Evolutionary conservation across 2,888 invertebrate genomes (phyloP), one percentile per base, ranked within the genome.

Genomic region (Chrysolina haemoptera): DNA sequence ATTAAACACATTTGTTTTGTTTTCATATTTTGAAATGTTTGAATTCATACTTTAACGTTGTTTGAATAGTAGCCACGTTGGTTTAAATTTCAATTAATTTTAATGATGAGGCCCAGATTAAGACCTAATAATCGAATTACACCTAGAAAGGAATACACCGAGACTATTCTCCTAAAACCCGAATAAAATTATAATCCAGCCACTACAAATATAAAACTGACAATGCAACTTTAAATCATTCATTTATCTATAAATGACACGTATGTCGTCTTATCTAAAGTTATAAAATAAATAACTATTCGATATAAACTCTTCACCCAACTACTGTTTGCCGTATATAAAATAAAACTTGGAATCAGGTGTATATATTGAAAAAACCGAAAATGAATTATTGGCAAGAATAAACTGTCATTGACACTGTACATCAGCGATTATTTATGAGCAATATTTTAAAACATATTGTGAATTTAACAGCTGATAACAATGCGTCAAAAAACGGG

Each of bases 231-330:
- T 40, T 53, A 41, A 12, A 50, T 18, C 53, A 18, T 53, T 53
- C n/a, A 53, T 14, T 27, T 27, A 27, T 27, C 27, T 3, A 27
- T 27, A 27, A 27, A 27, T 27, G 27, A 27, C 27, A 27, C 5
- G 27, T 27, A 3, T 27, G 27, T 3, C 27, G 27, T 67, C 67
- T 35, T 67, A 41, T 50, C 66, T 67, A 67, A 67, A 18, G 53
- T 67, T 53, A 35, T 41, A 74, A 74, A 64, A 70, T 68, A 74
- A 64, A 70, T 68, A 71, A 71, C 71, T 68, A 72, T 75, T 69
- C 70, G 75, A 67, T 62, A 69, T 72, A 66, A 50, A 64, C 72
- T 71, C 65, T 35, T 0, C 16, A 69, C 66, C 62, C 53, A 55
- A 68, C 64, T 70, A 73, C 68, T 67, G 70, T 70, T 72, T 70